Conservation (phyloP, 2,113 vertebrate species). For the Myotis brandtii region DNA sequence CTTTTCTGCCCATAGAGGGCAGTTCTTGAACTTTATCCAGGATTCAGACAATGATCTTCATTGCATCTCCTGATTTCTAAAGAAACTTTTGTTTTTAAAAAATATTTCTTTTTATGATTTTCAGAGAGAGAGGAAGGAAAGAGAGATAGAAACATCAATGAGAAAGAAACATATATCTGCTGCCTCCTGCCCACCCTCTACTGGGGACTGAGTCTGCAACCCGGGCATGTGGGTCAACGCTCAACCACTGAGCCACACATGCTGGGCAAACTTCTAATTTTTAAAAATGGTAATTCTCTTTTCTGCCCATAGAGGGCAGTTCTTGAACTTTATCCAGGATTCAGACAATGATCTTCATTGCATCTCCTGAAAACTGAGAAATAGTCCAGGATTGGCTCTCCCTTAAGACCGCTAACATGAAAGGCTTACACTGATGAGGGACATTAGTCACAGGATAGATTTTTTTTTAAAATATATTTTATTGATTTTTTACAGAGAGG, state of each 20-base stretch:
- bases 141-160: too few relatives aligned
- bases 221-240: rapidly evolving
- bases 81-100: neutral
- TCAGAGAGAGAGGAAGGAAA: neutral
- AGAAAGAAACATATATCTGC: neutral
- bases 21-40: neutral
- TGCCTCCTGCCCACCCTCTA: neutral
- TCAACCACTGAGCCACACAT: neutral
- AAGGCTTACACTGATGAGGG: neutral
- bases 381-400: neutral
- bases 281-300: neutral
- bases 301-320: neutral
- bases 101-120: too few relatives aligned
- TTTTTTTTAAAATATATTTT: too few relatives aligned
- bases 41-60: neutral
- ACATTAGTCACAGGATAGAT: neutral
- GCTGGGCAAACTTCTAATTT: neutral
- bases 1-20: neutral
- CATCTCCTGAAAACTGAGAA: neutral
- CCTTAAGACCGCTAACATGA: neutral
- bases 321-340: neutral
- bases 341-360: neutral
- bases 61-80: neutral
- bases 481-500: too few relatives aligned
- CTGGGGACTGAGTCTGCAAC: neutral